A percentile compares a stretch with the other conserved stretches of the same genome.
Conservation (phyloP, 1,140 invertebrate genomes). For the Cepaea nemoralis region DNA sequence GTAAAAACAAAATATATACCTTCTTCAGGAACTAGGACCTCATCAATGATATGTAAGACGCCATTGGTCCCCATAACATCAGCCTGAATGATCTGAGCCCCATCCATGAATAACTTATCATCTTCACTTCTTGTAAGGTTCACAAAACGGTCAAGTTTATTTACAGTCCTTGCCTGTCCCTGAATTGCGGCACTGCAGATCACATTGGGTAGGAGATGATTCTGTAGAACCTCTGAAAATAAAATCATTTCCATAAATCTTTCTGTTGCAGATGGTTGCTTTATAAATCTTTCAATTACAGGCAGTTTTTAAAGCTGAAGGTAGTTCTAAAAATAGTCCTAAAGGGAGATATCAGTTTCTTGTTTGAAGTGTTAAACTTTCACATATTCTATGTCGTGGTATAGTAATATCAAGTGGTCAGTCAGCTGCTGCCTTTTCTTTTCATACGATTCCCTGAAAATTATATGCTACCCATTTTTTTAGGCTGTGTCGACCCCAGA, state of each 20-base stretch:
- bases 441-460: no score
- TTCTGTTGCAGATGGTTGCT: no score
- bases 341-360: no score
- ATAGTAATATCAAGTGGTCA: no score
- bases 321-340: no score
- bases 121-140: constrained; percentile 74
- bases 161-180: constrained; percentile 73
- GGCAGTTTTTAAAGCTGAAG: no score
- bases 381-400: no score
- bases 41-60: constrained; percentile 75
- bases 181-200: constrained; percentile 78
- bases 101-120: constrained; percentile 73
- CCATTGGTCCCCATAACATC: constrained; percentile 77
- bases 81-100: constrained; percentile 69
- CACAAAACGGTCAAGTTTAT: constrained; percentile 74
- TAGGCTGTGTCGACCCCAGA: no score
- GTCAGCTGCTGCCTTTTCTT: no score
- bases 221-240: constrained; percentile 75
- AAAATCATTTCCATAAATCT: neutral
- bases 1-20: constrained; percentile 60
- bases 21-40: constrained; percentile 74
- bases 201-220: constrained; percentile 79
- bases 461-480: no score
- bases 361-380: no score
- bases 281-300: no score